These are phyloP conservation scores for Melanaphis sacchari DNA, from an alignment of 1,140 invertebrate species.

Conservation along the genomic window DNA sequence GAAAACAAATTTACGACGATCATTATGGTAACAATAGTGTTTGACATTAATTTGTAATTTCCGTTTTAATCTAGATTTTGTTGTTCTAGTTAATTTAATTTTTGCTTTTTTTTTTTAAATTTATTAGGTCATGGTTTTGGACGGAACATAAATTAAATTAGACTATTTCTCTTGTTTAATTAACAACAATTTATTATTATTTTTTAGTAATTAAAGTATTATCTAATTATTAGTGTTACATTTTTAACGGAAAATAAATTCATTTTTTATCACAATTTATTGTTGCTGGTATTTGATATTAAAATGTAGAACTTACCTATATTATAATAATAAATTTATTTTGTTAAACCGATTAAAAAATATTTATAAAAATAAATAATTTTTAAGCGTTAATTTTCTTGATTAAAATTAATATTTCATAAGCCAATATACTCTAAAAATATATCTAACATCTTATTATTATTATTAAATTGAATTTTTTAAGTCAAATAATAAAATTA, in stretches of 20 bases:
- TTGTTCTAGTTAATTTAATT: slow-evolving; percentile 28
- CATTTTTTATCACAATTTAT: not conserved
- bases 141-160: slow-evolving; percentile 33
- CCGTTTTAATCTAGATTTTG: slow-evolving; percentile 43
- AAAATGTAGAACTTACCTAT: not conserved
- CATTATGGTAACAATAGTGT: slow-evolving; percentile 12
- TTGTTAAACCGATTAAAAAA: not conserved
- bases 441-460: not conserved
- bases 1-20: not conserved
- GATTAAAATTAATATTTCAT: not conserved
- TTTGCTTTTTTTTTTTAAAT: not conserved
- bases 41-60: slow-evolving; percentile 46
- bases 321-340: not conserved
- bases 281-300: not conserved
- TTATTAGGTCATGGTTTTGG: slow-evolving; percentile 14
- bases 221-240: not conserved
- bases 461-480: not conserved
- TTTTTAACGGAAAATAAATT: slow-evolving; percentile 27
- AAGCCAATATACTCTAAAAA: not conserved
- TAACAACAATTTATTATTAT: slow-evolving; percentile 16
- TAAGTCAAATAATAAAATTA: not conserved
- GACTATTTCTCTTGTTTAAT: slow-evolving; percentile 34
- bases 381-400: not conserved
- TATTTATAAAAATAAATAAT: not conserved
- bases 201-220: not conserved